Conservation (phyloP, 2,797 vertebrate genomes). For the Pseudopleuronectes americanus region DNA sequence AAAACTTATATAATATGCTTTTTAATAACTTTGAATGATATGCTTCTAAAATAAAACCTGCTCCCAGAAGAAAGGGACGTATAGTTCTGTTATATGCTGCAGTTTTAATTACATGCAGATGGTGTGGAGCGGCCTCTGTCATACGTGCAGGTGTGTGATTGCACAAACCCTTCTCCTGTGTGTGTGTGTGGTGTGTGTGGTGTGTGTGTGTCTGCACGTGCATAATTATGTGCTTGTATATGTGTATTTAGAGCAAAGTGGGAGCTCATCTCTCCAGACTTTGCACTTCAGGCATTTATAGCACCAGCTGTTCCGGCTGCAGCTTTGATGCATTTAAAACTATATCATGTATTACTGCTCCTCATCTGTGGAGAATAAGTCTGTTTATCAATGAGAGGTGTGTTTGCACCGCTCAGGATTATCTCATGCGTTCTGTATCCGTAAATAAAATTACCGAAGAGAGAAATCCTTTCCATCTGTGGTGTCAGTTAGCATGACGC, state of each 20-base stretch:
- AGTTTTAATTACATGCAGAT: slow-evolving; percentile 43
- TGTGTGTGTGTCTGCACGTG: slow-evolving; percentile 12
- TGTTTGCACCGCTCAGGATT: slow-evolving; percentile 16
- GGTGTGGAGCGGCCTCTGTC: slow-evolving; percentile 8
- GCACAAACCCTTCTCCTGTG: no score
- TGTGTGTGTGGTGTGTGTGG: neutral
- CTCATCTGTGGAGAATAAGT: slow-evolving; percentile 27
- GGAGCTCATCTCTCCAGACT: slow-evolving; percentile 50
- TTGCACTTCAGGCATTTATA: slow-evolving; percentile 37
- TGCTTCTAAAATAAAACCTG: neutral
- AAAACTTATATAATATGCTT: neutral
- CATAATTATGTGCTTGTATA: slow-evolving; percentile 32
- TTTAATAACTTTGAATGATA: neutral
- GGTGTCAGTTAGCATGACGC: neutral
- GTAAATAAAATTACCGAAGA: slow-evolving; percentile 16
- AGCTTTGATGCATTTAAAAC: slow-evolving; percentile 24
- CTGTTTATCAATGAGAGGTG: slow-evolving; percentile 39
- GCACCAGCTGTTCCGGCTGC: slow-evolving; percentile 51
- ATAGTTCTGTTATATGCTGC: neutral
- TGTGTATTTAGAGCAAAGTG: slow-evolving; percentile 24
- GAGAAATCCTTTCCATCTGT: slow-evolving; percentile 1
- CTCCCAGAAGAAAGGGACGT: slow-evolving; percentile 9
- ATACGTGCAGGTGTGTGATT: slow-evolving; percentile 19
- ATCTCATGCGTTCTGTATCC: slow-evolving; percentile 23
- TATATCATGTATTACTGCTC: slow-evolving; percentile 29